phyloP scores from a whole-genome alignment of 2,888 invertebrate genomes.

The Silvanus unidentatus region DNA sequence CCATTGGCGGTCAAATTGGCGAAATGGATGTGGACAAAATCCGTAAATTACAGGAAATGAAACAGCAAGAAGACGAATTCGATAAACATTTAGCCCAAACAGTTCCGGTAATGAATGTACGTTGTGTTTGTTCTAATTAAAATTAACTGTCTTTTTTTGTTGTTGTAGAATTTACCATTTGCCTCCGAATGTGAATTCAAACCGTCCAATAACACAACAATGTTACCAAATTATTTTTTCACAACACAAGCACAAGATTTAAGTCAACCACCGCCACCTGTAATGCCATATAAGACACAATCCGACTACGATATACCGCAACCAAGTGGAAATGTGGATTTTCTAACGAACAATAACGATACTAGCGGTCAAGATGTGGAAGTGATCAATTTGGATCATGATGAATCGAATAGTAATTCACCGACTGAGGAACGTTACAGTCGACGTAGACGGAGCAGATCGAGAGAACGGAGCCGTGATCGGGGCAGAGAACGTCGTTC shows the following conservation, averaged over 20 bases:
- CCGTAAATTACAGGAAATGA: constrained; percentile 62
- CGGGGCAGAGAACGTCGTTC: constrained; percentile 40
- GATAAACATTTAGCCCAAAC: constrained; percentile 71
- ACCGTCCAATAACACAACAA: constrained; percentile 40
- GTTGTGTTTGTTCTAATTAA: too few species aligned
- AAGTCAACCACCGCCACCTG: constrained; percentile 50
- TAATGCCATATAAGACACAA: constrained; percentile 43
- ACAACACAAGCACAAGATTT: constrained; percentile 41
- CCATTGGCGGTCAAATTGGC: constrained; percentile 47
- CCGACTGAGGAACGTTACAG: constrained; percentile 43
- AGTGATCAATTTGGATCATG: constrained; percentile 51
- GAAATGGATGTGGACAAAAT: constrained; percentile 65
- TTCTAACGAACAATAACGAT: constrained; percentile 44
- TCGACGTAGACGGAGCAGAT: constrained; percentile 40
- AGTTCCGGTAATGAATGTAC: constrained; percentile 63
- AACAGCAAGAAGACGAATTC: constrained; percentile 68
- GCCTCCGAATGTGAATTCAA: constrained; percentile 61
- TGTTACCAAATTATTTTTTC: constrained; percentile 24
- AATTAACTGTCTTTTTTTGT: neutral
- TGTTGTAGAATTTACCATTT: constrained; percentile 56
- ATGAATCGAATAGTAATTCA: constrained; percentile 48
- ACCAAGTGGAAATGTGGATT: constrained; percentile 45
- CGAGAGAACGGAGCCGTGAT: constrained; percentile 42
- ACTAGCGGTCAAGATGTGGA: constrained; percentile 37
- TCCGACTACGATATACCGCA: constrained; percentile 33